Evolutionary conservation across 37 sponge, comb jelly and placozoan species (phyloP), one percentile per base, ranked within the genome.

Genomic region (Mnemiopsis leidyi): DNA sequence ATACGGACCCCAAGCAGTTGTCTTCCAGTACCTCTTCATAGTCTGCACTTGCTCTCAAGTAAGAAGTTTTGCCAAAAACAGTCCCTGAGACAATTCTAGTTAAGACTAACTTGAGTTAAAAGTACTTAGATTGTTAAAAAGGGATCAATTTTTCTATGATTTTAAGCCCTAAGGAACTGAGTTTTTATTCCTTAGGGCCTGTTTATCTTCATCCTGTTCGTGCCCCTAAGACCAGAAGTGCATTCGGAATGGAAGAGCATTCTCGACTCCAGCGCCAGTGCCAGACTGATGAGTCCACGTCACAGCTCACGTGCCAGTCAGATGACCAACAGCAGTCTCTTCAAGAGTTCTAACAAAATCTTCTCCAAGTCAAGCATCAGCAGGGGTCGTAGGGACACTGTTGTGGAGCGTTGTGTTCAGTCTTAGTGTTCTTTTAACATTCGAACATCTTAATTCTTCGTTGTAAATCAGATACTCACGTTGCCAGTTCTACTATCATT

Each of bases 21-120:
- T 71, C 75, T 71, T 71, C 20, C 75, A 71, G 30, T 71, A 71
- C 75, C 75, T 71, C 75, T 71, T 71, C 75, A 71, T 71, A 3
- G 3, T 71, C 25, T 28, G 5, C 75, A 71, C 75, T 71, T 71
- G 75, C 75, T 71, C 75, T 25, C 75, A 71, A 25, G 75, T 71
- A 71, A n/a, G n/a, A n/a, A n/a, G n/a, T n/a, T n/a, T n/a, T n/a
- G n/a, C n/a, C n/a, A n/a, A n/a, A n/a, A n/a, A n/a, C n/a, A n/a
- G n/a, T n/a, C n/a, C n/a, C n/a, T n/a, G n/a, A n/a, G n/a, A n/a
- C n/a, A n/a, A n/a, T n/a, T n/a, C n/a, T n/a, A n/a, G n/a, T n/a
- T n/a, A n/a, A n/a, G n/a, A n/a, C n/a, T n/a, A n/a, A n/a, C n/a
- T n/a, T n/a, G n/a, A n/a, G n/a, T n/a, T n/a, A n/a, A n/a, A n/a